Evolutionary conservation across 2,797 vertebrate genomes (phyloP).

Genomic region (Triplophysa bombifrons): DNA sequence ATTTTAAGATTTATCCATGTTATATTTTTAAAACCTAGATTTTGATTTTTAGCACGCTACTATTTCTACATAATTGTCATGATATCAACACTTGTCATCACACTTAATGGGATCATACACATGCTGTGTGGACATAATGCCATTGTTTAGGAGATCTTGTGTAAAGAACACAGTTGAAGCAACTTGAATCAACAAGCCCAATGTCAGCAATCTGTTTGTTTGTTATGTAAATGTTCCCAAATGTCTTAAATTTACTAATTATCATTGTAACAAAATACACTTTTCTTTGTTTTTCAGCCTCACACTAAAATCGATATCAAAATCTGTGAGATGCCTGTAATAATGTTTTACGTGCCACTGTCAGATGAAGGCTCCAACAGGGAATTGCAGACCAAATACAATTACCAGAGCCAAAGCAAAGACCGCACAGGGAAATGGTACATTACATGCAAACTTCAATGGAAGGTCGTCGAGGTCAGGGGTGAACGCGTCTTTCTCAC

Average conservation of each 20-base stretch:
- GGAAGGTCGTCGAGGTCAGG: constrained; percentile 47
- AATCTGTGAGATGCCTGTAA: too few species aligned
- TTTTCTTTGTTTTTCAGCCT: not conserved
- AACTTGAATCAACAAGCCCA: not conserved
- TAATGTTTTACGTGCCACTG: constrained; percentile 18
- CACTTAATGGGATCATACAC: not conserved
- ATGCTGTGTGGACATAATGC: not conserved
- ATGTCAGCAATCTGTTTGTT: not conserved
- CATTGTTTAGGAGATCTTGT: not conserved
- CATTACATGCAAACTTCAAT: constrained; percentile 39
- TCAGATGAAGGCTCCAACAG: constrained; percentile 40
- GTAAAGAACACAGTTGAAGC: not conserved
- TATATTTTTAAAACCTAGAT: too few species aligned
- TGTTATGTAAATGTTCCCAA: constrained; percentile 9
- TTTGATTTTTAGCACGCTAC: too few species aligned
- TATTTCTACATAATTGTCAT: not conserved
- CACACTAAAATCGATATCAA: not conserved
- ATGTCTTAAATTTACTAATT: not conserved
- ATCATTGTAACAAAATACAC: not conserved
- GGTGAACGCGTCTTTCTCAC: constrained; percentile 41
- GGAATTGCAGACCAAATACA: constrained; percentile 36
- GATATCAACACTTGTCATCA: not conserved
- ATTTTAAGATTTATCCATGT: too few species aligned
- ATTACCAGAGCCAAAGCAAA: constrained; percentile 19
- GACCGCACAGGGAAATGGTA: not conserved